A percentile compares a stretch with the other conserved stretches of the same genome.
Conservation (phyloP, 2,113 vertebrate genomes). For the Mustela lutreola region DNA sequence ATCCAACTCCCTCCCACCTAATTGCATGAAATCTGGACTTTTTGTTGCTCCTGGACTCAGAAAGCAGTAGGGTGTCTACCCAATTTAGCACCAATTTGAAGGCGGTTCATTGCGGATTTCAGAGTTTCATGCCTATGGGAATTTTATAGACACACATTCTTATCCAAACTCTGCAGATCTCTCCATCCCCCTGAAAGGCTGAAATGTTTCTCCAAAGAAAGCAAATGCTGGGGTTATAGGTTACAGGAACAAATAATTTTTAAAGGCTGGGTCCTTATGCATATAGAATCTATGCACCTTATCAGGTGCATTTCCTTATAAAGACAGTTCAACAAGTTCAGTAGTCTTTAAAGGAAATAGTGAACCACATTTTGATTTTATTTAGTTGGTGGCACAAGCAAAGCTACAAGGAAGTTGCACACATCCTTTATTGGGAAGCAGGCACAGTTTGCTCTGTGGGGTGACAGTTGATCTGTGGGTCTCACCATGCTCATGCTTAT, state of each 20-base stretch:
- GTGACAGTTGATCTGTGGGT: not conserved
- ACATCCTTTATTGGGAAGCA: not conserved
- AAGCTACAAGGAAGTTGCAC: not conserved
- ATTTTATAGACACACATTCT: not conserved
- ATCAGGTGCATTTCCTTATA: not conserved
- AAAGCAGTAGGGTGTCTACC: not conserved
- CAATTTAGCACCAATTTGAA: not conserved
- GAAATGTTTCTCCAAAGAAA: slow-evolving; percentile 9
- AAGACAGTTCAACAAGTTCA: not conserved
- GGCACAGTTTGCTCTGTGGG: not conserved
- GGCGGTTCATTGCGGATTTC: not conserved
- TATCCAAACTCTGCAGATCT: not conserved
- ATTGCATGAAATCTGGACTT: slow-evolving; percentile 30
- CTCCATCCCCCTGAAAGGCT: not conserved
- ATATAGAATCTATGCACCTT: not conserved
- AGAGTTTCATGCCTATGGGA: not conserved
- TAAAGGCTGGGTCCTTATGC: not conserved
- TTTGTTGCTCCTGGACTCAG: not conserved
- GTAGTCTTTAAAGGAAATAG: not conserved
- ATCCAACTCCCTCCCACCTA: slow-evolving; percentile 75
- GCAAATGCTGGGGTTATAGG: not conserved
- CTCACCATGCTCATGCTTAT: not conserved
- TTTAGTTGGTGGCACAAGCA: not conserved
- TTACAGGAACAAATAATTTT: not conserved
- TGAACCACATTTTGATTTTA: slow-evolving; percentile 52